Percentiles rank a stretch among this genome's conserved stretches.
Conservation (phyloP, 2,113 vertebrate species). For the Ceratotherium simum region DNA sequence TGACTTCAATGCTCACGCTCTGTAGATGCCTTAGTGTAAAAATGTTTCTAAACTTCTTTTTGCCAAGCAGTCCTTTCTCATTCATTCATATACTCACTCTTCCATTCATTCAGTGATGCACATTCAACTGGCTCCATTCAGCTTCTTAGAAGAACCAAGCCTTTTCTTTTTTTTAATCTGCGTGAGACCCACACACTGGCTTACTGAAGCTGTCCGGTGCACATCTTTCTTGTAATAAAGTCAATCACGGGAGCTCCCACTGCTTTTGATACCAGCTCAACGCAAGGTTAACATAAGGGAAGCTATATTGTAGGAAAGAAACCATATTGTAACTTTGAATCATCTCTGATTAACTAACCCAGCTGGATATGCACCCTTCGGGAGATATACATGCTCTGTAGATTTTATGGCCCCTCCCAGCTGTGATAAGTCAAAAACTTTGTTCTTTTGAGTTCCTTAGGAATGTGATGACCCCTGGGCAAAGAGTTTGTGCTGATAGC, state of each 20-base stretch:
- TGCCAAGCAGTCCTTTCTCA: background rate
- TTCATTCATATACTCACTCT: too few relatives aligned
- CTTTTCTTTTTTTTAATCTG: background rate
- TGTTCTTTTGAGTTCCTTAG: too few relatives aligned
- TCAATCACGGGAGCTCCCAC: background rate
- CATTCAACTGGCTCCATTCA: background rate
- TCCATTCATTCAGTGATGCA: background rate
- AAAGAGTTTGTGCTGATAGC: too few relatives aligned
- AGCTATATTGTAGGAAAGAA: too few relatives aligned
- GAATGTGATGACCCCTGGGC: too few relatives aligned
- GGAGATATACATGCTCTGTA: too few relatives aligned
- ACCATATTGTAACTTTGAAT: too few relatives aligned
- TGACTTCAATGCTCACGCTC: background rate
- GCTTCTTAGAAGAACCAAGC: background rate
- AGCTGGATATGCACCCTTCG: too few relatives aligned
- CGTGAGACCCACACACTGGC: background rate
- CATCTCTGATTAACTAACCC: too few relatives aligned
- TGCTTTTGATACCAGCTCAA: background rate
- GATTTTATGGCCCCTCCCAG: too few relatives aligned
- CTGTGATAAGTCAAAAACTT: too few relatives aligned
- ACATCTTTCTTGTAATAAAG: background rate
- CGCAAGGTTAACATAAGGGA: too few relatives aligned
- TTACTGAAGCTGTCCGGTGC: background rate
- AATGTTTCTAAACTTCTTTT: background rate
- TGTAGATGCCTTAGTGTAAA: background rate